Conservation (phyloP, 2,113 vertebrate species). For the Callorhinus ursinus region DNA sequence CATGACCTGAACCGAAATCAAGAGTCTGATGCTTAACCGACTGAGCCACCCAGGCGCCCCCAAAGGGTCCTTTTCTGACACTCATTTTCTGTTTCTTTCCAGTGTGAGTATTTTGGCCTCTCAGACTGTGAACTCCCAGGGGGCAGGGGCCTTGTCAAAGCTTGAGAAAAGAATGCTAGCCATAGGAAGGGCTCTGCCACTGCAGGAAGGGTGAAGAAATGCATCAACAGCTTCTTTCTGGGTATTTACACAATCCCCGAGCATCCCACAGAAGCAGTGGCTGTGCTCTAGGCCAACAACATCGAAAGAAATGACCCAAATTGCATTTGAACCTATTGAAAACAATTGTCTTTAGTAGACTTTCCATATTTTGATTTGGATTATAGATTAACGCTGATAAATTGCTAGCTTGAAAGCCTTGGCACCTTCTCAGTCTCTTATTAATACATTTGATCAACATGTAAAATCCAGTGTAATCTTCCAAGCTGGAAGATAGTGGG, state of each 20-base stretch:
- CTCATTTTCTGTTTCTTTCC: background rate
- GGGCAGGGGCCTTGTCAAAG: background rate
- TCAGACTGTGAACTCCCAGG: background rate
- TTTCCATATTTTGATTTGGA: conserved; percentile 2
- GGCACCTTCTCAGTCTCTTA: background rate
- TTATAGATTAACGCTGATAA: background rate
- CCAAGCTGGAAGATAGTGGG: background rate
- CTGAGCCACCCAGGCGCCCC: no score
- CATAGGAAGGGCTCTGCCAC: background rate
- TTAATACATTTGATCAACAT: background rate
- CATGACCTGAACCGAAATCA: no score
- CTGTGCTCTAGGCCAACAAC: background rate
- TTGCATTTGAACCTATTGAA: background rate
- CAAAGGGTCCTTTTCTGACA: background rate
- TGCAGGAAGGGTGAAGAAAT: background rate
- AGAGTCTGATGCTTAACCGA: no score
- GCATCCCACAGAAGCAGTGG: background rate
- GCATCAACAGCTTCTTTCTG: background rate
- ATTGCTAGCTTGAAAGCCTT: background rate
- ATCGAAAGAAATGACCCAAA: background rate
- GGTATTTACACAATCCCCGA: background rate
- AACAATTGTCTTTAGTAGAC: background rate
- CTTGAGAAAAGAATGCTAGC: background rate
- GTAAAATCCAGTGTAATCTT: background rate
- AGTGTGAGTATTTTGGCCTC: background rate